Base-by-base conservation (phyloP, 1,140 invertebrate species). In the Drosophila pachea region DNA sequence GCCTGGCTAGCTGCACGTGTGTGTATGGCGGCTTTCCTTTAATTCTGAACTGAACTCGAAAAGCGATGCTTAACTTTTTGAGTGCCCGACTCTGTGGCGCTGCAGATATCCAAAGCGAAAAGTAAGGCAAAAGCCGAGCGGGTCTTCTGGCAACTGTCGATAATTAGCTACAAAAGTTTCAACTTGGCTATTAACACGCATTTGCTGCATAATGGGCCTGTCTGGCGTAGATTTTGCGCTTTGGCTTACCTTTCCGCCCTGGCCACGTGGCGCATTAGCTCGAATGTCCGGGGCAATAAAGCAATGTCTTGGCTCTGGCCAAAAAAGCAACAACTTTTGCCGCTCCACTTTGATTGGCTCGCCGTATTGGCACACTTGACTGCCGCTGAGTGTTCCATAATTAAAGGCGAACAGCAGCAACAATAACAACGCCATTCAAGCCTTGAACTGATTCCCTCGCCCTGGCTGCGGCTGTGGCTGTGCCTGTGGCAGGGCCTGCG, bases 101-200 rank as follows among this genome's bases (percentile, higher is more conserved):
- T 58, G 68, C 68, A 73, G 45, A 48, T 42, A 59, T 29, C 40
- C 40, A 48, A 35, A 52, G 45, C 56, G 40, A 58, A 58, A 60
- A 33, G 49, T 40, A 43, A 58, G 52, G 49, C 56, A 70, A 56
- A 66, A 43, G 2, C 45, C 49, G 36, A 63, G 54, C 45, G 54
- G 31, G 48, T 58, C 45, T 65, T 58, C 60, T 49, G 61, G 73
- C 76, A 74, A 78, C 74, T 84, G 76, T 84, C 79, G 81, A 84
- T 84, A 84, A 84, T 84, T 84, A 86, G 76, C 79, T 76, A 58
- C 66, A 76, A 84, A 84, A 86, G 62, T 84, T 84, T 84, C 58
- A 76, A 65, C 73, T 84, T 45, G 50, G 61, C 71, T 42, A 72
- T 72, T 72, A 72, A 70, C 78, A 86, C 68, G 76, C 81, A 84